Evolutionary conservation across 2,797 vertebrate genomes (phyloP).

Genomic region (Pipistrellus nathusii): DNA sequence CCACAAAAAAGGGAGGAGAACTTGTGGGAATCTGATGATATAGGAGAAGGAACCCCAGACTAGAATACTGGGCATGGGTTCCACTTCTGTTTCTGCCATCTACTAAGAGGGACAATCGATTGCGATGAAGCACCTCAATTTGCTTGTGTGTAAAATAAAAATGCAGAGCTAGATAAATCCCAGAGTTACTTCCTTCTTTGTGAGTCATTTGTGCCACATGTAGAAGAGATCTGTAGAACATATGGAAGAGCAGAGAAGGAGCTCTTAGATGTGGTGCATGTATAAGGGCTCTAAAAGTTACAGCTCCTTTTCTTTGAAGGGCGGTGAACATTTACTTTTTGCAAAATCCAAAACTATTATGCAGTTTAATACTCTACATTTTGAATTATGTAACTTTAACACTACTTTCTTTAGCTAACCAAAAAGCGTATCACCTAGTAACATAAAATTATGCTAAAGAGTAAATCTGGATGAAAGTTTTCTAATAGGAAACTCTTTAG

Average conservation of each 20-base stretch:
- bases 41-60: neutral
- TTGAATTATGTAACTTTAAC: neutral
- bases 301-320: neutral
- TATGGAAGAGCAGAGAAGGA: neutral
- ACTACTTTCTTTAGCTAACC: conserved; percentile 32
- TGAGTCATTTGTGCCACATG: neutral
- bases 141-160: conserved; percentile 9
- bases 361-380: neutral
- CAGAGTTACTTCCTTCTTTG: neutral
- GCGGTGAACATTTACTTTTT: neutral
- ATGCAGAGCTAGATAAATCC: neutral
- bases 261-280: neutral
- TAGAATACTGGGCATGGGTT: neutral
- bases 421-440: neutral
- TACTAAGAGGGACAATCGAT: neutral
- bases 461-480: conserved; percentile 17
- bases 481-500: conserved; percentile 9
- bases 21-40: neutral
- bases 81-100: neutral
- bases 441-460: conserved; percentile 31
- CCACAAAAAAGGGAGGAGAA: neutral
- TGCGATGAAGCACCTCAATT: neutral
- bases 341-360: conserved; percentile 20
- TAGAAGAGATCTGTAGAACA: neutral
- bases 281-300: neutral